These are phyloP conservation scores for Petromus typicus DNA, from an alignment of 2,113 vertebrate genomes.

Conservation along the genomic window DNA sequence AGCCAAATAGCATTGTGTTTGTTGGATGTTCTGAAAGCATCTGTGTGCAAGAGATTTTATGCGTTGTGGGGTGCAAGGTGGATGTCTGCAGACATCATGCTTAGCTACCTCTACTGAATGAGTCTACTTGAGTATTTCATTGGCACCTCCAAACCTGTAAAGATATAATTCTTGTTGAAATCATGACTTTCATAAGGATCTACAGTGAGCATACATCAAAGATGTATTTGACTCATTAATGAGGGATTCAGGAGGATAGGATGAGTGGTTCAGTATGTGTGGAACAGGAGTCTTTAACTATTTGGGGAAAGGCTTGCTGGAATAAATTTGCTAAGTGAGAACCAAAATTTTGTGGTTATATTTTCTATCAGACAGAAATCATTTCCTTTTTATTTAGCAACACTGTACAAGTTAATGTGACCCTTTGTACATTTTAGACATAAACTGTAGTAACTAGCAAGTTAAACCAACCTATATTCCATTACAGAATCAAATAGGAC, in stretches of 20 bases:
- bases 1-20: neutral
- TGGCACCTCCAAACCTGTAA: neutral
- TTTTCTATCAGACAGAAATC: conserved; percentile 21
- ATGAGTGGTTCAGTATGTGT: neutral
- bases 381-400: neutral
- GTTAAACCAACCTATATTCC: neutral
- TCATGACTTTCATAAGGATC: neutral
- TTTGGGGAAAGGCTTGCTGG: neutral
- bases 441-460: neutral
- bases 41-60: neutral
- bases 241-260: neutral
- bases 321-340: conserved; percentile 46
- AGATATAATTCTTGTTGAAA: conserved; percentile 16
- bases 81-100: neutral
- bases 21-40: neutral
- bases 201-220: neutral
- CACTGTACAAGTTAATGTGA: neutral
- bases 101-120: conserved; percentile 2
- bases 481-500: neutral
- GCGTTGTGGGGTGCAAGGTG: neutral
- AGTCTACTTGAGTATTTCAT: neutral
- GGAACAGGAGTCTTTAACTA: neutral
- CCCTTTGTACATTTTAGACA: neutral
- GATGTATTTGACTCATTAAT: conserved; percentile 15
- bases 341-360: neutral